These are phyloP conservation scores for Myotis vivesi DNA, from an alignment of 2,797 vertebrate genomes.

Conservation along the genomic window DNA sequence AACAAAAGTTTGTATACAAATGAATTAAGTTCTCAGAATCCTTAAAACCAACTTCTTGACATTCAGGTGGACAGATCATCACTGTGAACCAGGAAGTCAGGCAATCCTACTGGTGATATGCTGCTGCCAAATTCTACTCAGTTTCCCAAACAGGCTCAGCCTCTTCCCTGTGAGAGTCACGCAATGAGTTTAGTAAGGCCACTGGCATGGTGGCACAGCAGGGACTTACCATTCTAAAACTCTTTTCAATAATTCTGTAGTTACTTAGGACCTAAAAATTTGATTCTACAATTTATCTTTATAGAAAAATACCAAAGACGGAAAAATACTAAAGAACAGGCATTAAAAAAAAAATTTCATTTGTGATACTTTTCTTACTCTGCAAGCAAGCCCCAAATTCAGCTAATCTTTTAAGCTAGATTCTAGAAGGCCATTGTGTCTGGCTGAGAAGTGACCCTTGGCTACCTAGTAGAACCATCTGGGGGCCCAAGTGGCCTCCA, in stretches of 20 bases:
- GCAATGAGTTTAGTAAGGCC: conserved; percentile 62
- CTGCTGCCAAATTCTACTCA: conserved; percentile 49
- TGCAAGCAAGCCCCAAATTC: not conserved
- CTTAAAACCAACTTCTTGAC: conserved; percentile 21
- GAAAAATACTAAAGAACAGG: conserved; percentile 57
- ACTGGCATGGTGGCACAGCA: not conserved
- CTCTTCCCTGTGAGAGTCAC: not conserved
- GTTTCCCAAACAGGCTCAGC: not conserved
- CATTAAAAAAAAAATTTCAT: conserved; percentile 2
- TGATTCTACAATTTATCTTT: conserved; percentile 56
- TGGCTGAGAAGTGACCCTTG: not conserved
- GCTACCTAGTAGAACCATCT: not conserved
- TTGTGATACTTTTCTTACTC: not conserved
- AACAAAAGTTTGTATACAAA: not conserved
- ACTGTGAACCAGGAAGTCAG: conserved; percentile 24
- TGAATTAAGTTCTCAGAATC: not conserved
- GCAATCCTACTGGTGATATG: not conserved
- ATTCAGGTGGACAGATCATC: conserved; percentile 28
- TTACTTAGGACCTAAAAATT: conserved; percentile 63
- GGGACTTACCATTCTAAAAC: not conserved
- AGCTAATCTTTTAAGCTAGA: not conserved
- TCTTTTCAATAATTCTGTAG: conserved; percentile 38
- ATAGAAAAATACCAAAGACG: conserved; percentile 55
- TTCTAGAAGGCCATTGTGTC: not conserved
- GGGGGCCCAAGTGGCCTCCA: not conserved